phyloP scores from a whole-genome alignment of 2,113 vertebrate genomes.

The Nothobranchius furzeri region DNA sequence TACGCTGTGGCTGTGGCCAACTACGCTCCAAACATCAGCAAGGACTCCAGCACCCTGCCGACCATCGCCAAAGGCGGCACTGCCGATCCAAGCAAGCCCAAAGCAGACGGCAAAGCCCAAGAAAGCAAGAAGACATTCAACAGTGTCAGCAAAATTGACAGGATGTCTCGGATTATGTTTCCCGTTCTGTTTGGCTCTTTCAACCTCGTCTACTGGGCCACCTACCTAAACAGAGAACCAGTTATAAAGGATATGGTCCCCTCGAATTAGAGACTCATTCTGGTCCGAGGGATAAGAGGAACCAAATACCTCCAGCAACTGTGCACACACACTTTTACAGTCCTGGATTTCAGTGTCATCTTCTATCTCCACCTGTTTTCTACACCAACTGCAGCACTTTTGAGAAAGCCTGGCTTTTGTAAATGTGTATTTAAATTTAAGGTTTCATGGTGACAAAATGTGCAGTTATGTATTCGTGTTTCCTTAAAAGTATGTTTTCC shows the following conservation, averaged over 20 bases:
- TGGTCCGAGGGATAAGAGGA: slow-evolving; percentile 79
- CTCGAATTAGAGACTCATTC: slow-evolving; percentile 79
- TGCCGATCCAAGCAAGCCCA: slow-evolving; percentile 86
- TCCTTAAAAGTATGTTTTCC: slow-evolving; percentile 60
- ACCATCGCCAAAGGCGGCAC: slow-evolving; percentile 94
- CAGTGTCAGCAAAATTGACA: slow-evolving; percentile 99
- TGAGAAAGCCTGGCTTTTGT: slow-evolving; percentile 75
- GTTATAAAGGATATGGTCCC: slow-evolving; percentile 92
- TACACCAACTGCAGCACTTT: slow-evolving; percentile 80
- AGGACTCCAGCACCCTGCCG: slow-evolving; percentile 92
- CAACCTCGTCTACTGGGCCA: slow-evolving; percentile 99
- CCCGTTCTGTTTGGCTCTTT: slow-evolving; percentile 95
- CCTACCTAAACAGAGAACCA: slow-evolving; percentile 96
- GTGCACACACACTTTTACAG: slow-evolving; percentile 81
- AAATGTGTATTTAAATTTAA: slow-evolving; percentile 77
- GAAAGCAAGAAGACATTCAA: slow-evolving; percentile 99
- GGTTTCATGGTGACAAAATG: slow-evolving; percentile 67
- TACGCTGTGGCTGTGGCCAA: slow-evolving; percentile 98
- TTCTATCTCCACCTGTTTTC: slow-evolving; percentile 74
- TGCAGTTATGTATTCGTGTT: slow-evolving; percentile 62
- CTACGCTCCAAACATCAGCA: slow-evolving; percentile 95
- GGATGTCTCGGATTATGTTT: slow-evolving; percentile 98
- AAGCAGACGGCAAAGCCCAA: slow-evolving; percentile 85
- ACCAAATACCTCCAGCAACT: slow-evolving; percentile 94
- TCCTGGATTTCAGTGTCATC: slow-evolving; percentile 70